These are phyloP conservation scores for Seriola dumerili DNA, from an alignment of 2,113 vertebrate species.

Conservation along the genomic window DNA sequence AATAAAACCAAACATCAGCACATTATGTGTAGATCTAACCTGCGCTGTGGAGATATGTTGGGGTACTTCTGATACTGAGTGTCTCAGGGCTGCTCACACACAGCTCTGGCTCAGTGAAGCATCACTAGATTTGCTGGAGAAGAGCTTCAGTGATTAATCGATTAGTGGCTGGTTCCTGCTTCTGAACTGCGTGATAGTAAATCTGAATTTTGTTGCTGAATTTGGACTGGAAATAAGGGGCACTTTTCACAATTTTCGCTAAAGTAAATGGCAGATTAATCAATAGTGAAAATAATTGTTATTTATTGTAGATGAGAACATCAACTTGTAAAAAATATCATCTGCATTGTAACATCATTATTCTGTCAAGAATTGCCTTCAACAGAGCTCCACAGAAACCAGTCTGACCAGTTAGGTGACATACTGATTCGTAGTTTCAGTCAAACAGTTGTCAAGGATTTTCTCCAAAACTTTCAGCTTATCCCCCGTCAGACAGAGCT, in stretches of 20 bases:
- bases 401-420: constrained; percentile 28
- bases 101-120: too few relatives aligned
- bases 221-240: too few relatives aligned
- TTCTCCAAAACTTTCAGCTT: background rate
- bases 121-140: background rate
- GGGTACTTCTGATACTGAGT: background rate
- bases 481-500: background rate
- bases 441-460: background rate
- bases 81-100: background rate
- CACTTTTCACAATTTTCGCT: too few relatives aligned
- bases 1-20: background rate
- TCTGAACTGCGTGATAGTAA: background rate
- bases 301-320: background rate
- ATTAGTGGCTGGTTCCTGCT: background rate
- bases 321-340: background rate
- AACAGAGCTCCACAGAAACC: constrained; percentile 20
- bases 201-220: background rate
- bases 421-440: background rate
- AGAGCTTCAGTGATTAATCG: background rate
- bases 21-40: background rate
- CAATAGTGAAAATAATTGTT: background rate
- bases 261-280: background rate
- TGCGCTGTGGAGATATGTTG: background rate
- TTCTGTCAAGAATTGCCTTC: background rate
- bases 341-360: background rate